Conservation (phyloP, 2,113 vertebrate genomes). For the Psettodes erumei region DNA sequence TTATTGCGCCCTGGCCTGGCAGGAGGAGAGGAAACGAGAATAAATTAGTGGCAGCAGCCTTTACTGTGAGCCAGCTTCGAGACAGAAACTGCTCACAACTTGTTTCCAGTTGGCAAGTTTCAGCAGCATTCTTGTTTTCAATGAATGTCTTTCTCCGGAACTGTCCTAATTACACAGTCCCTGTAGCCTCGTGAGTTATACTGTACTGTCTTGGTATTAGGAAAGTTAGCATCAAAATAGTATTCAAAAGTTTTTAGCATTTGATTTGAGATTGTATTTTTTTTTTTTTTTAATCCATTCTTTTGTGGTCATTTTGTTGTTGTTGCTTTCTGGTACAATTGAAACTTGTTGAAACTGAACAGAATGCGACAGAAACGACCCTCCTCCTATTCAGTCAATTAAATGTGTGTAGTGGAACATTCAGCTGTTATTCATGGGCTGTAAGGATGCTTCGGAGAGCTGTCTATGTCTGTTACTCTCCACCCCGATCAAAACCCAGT, state of each 20-base stretch:
- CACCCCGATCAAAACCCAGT: not conserved
- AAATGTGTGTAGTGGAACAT: not conserved
- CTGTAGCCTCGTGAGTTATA: not conserved
- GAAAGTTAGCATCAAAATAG: not conserved
- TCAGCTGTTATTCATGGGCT: not conserved
- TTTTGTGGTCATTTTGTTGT: not conserved
- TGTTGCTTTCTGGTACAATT: not conserved
- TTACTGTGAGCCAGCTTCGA: conserved; percentile 2
- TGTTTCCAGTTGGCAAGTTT: conserved; percentile 10
- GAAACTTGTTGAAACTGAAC: too few relatives aligned
- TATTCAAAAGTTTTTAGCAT: not conserved
- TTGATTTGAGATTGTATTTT: not conserved
- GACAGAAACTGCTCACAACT: not conserved
- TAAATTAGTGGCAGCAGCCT: conserved; percentile 13
- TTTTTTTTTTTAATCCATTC: not conserved
- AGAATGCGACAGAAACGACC: not conserved
- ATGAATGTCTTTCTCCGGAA: not conserved
- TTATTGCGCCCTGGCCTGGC: conserved; percentile 88
- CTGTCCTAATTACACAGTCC: not conserved
- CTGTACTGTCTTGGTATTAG: not conserved
- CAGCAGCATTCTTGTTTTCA: conserved; percentile 8
- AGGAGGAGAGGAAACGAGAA: conserved; percentile 13
- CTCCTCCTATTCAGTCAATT: not conserved
- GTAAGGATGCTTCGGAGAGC: not conserved
- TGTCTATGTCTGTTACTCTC: not conserved